Evolutionary conservation across 2,113 vertebrate genomes (phyloP), one percentile per base, ranked within the genome.

Genomic region (Periophthalmodon schlosseri): DNA sequence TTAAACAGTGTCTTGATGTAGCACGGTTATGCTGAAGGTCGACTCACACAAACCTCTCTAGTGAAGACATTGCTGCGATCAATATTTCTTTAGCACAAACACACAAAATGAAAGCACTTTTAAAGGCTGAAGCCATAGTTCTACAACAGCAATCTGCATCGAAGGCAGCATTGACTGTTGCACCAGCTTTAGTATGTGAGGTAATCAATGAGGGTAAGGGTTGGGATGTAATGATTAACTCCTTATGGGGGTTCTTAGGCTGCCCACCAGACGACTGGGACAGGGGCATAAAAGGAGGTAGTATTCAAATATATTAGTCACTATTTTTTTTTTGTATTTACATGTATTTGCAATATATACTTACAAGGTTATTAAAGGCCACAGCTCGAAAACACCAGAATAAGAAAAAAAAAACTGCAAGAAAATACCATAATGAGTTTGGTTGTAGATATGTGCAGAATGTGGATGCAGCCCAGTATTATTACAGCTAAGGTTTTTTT

Each of bases 151-250:
- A 79, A 89, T 90, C 89, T 91, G 86, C 88, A 90, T 89, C 77
- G 67, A 89, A 50, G 33, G 84, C 86, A 75, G 77, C 68, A 90
- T 75, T 68, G 85, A 90, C 84, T 79, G 82, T 78, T 86, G 46
- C 44, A 61, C 64, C 54, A 33, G 83, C 79, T 81, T 81, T 24
- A 79, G 60, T 75, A 57, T 87, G 86, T 80, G 82, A n/a, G 79
- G 66, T 73, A 88, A 92, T 93, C 91, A 90, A 91, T 92, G 91
- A 87, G 82, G 85, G 77, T 84, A 79, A 82, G 87, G 86, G 85
- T 82, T 83, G 82, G 85, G 83, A 89, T 89, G 87, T 87, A 89
- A 91, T 92, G 83, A 91, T 90, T 91, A 90, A 92, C 88, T 93
- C 89, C 84, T 73, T 76, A 70, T 74, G 73, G 79, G 77, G 90